Conservation (phyloP, 2,113 vertebrate genomes). For the Neolamprologus falcicula region DNA sequence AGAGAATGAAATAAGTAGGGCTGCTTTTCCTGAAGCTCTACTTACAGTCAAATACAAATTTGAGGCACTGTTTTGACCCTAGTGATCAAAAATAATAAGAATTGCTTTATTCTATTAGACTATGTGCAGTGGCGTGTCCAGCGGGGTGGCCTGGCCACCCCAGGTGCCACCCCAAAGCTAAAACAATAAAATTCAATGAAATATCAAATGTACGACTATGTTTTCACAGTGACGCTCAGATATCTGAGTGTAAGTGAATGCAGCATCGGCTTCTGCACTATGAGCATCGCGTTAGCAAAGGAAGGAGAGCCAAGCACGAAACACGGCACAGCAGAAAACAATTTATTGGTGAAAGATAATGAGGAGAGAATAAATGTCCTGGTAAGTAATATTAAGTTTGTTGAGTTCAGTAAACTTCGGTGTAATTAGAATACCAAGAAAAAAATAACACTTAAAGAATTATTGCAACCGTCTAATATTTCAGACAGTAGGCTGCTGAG, state of each 20-base stretch:
- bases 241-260: neutral
- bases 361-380: neutral
- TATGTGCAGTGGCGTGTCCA: neutral
- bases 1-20: neutral
- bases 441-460: neutral
- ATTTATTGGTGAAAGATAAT: rapidly evolving
- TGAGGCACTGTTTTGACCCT: neutral
- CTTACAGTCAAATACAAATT: neutral
- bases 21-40: neutral
- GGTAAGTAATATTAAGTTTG: neutral
- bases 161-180: neutral
- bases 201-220: neutral
- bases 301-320: neutral
- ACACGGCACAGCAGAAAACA: neutral
- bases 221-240: neutral
- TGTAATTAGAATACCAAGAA: neutral
- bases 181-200: neutral
- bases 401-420: neutral
- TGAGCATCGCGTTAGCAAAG: neutral
- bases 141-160: neutral
- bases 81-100: neutral
- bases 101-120: neutral
- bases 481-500: neutral
- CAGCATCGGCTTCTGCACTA: neutral
- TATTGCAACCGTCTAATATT: rapidly evolving